Evolutionary conservation across 2,113 vertebrate species (phyloP), one percentile per base, ranked within the genome.

Genomic region (Ornithorhynchus anatinus): DNA sequence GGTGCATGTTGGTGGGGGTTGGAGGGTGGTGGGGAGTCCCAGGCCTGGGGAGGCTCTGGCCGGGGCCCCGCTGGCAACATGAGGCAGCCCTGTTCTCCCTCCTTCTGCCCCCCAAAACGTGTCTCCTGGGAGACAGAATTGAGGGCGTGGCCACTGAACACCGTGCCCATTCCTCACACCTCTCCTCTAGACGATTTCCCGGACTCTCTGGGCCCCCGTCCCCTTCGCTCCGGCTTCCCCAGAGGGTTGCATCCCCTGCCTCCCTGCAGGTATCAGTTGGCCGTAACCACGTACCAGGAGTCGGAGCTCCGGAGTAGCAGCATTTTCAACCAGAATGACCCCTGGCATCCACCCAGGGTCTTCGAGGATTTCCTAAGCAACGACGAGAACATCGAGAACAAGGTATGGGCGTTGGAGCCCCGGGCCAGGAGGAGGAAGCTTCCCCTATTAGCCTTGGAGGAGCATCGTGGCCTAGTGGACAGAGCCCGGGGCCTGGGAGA

Each of bases 241-340:
- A n/a, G n/a, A n/a, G n/a, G n/a, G n/a, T n/a, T n/a, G n/a, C n/a
- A 14, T 48, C 31, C 2, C 8, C 1, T 5, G 39, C 11, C 3
- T 22, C 20, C 32, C 2, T 17, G 3, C 75, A 98, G 97, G 85
- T 98, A 98, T 73, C 95, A 94, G 50, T 74, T 99, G 82, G 97
- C 96, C 0, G 96, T 98, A 88, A 98, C 96, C 0, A 92, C 81
- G 35, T 94, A 94, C 76, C 96, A 89, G 4, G 95, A 98, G 31
- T 91, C 73, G 0, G 97, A 99, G 84, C 54, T 39, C 1, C 75
- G n/a, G 81, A 99, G 97, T 88, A 98, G 95, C 89, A 96, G 90
- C 84, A 91, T 98, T 33, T 99, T 95, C 40, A 69, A 81, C 63
- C 97, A 98, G 90, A 95, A 96, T 1, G 73, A 97, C 45, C 97